Evolutionary conservation across 2,797 vertebrate genomes (phyloP), one percentile per base, ranked within the genome.

Genomic region (Brachyalestes nurse): DNA sequence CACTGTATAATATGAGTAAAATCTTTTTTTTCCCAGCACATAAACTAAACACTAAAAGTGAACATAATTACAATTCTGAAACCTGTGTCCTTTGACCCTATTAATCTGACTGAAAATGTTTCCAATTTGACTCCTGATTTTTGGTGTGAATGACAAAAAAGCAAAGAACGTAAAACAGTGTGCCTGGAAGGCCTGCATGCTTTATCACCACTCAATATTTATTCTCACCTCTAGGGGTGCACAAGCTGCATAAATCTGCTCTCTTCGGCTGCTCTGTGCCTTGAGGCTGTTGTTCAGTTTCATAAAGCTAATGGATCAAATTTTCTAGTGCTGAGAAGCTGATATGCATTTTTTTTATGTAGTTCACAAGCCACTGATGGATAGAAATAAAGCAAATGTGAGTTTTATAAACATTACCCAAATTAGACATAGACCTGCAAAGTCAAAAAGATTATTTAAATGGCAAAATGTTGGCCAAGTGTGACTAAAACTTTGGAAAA

Each of bases 141-240:
- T 28, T 1, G 28, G 28, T 28, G 28, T 3, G 28, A 34, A 64
- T 25, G 23, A 34, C 25, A 21, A 60, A 21, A 60, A 6, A 6
- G 21, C 57, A 60, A 64, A 34, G 12, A 45, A 8, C 38, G 17
- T 17, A 28, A 28, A 1, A 28, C 28, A 28, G 28, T 28, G 3
- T 38, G 17, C 45, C 47, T n/a, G 55, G 21, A 25, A 51, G 9
- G 49, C 25, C 45, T 21, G 42, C 19, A 49, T 25, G 72, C 42
- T 7, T 28, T n/a, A 45, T 66, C 8, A 5, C 25, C 61, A 6
- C 4, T 4, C 14, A 40, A 28, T 51, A 21, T 28, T 42, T 28
- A 5, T 14, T 72, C 8, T 6, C 16, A 12, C 66, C 80, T 71
- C 57, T 81, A 81, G 80, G 80, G 66, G 80, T 23, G 73, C 66